Evolutionary conservation across 1,140 invertebrate genomes (phyloP).

Genomic region (Conus betulinus): DNA sequence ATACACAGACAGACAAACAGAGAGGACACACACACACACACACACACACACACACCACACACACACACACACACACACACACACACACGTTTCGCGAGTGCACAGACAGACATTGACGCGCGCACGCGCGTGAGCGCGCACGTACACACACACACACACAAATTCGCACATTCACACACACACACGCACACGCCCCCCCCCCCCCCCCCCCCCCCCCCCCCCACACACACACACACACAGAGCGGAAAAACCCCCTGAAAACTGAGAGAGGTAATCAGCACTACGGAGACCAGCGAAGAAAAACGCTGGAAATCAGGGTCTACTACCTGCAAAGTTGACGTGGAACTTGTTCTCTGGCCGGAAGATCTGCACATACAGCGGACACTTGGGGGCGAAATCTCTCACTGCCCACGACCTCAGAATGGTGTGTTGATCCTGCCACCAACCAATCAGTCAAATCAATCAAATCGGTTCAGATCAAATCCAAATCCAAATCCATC

Average conservation of each 20-base stretch:
- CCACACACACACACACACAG: no score
- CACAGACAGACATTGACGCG: neutral
- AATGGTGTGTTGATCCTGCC: conserved; percentile 95
- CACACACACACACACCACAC: no score
- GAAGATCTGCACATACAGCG: conserved; percentile 99
- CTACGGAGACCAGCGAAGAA: neutral
- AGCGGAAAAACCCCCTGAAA: neutral
- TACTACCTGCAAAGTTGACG: conserved; percentile 91
- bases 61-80: no score
- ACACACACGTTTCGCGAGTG: no score
- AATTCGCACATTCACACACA: no score
- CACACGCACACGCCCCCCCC: no score
- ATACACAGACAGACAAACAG: no score
- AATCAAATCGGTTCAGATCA: neutral
- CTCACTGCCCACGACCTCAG: conserved; percentile 98
- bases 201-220: no score
- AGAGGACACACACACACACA: no score
- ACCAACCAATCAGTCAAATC: conserved; percentile 9
- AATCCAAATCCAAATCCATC: neutral
- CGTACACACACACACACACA: neutral
- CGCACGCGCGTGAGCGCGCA: no score
- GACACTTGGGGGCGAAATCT: conserved; percentile 96
- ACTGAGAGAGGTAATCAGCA: neutral
- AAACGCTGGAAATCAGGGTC: no score
- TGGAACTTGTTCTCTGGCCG: conserved; percentile 98